Base-by-base conservation (phyloP, 2,113 vertebrate genomes). In the Rattus rattus region DNA sequence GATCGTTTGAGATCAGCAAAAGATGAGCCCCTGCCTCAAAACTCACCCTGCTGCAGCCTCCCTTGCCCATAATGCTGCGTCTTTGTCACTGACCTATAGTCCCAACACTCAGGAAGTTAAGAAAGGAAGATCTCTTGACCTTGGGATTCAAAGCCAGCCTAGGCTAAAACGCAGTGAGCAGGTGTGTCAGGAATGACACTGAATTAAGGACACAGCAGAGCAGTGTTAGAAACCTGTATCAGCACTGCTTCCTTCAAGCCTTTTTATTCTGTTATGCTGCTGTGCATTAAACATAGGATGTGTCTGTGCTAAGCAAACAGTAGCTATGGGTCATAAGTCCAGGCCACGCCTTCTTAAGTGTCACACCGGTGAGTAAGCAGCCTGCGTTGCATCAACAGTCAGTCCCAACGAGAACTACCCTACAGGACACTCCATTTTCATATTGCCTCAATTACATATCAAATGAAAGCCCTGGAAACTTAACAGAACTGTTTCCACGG, bases 341-440 rank as follows among this genome's bases (percentile, higher is more conserved):
- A 84, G 22, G 4, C 22, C 33, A 52, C 30, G 61, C 12, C 73
- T 92, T 49, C 84, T 4, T 67, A 67, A 67, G 30, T 36, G 30
- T 43, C 81, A 63, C 59, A 67, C 7, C 7, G 13, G 12, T 69
- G 67, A 69, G 28, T 67, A 86, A 49, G 49, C 22, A 90, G 2
- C 43, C 80, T 93, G 61, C 43, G 54, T 16, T 59, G 59, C 88
- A 93, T 30, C 92, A 84, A 94, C 67, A 73, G 30, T 77, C 61
- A 88, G n/a, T 91, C 49, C 59, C n/a, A 43, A 30, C n/a, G 20
- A 9, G 75, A 95, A 88, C 33, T 84, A 88, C 39, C 59, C 79
- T 33, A 61, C 4, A 33, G 26, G 16, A 79, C 49, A 80, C 83
- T 69, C 39, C 49, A 56, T 63, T 89, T 86, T 80, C 56, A 69